These are phyloP conservation scores for Amitus sp. DNA, from an alignment of 2,888 invertebrate genomes.

Conservation along the genomic window DNA sequence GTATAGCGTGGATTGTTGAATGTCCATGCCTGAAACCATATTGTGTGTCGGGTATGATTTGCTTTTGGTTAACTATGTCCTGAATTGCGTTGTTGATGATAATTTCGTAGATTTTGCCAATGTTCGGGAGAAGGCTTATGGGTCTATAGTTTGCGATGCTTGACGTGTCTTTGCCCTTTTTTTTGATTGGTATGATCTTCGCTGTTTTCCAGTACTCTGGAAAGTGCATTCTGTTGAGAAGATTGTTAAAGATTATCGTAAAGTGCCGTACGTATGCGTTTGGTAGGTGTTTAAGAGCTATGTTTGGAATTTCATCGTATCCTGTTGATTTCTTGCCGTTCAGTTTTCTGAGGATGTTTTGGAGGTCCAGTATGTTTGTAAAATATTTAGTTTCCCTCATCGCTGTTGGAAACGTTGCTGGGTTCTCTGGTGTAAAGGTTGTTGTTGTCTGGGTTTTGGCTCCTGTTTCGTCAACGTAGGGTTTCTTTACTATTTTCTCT, in stretches of 20 bases:
- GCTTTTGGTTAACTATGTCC: conserved; percentile 13
- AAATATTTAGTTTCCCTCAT: background rate
- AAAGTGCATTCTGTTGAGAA: conserved; percentile 21
- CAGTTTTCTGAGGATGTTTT: background rate
- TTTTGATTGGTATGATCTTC: conserved; percentile 25
- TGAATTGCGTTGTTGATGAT: conserved; percentile 31
- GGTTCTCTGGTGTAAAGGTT: background rate
- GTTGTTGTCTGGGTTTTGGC: background rate
- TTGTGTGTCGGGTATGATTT: conserved; percentile 40
- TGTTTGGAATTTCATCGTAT: conserved; percentile 25
- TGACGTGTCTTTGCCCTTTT: conserved; percentile 21
- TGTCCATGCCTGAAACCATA: conserved; percentile 43
- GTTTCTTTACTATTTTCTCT: background rate
- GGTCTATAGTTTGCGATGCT: conserved; percentile 3
- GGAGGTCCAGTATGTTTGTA: background rate
- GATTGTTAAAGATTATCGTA: conserved; percentile 32
- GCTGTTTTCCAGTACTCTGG: conserved; percentile 21
- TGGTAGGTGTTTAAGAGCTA: conserved; percentile 29
- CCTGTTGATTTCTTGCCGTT: conserved; percentile 33
- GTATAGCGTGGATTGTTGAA: conserved; percentile 36
- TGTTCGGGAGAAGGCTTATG: conserved; percentile 36
- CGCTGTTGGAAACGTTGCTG: background rate
- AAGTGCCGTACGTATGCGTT: conserved; percentile 2
- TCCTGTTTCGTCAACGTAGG: background rate
- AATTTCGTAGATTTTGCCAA: conserved; percentile 46